Base-by-base conservation (phyloP, 2,113 vertebrate genomes). In the Sorex araneus region DNA sequence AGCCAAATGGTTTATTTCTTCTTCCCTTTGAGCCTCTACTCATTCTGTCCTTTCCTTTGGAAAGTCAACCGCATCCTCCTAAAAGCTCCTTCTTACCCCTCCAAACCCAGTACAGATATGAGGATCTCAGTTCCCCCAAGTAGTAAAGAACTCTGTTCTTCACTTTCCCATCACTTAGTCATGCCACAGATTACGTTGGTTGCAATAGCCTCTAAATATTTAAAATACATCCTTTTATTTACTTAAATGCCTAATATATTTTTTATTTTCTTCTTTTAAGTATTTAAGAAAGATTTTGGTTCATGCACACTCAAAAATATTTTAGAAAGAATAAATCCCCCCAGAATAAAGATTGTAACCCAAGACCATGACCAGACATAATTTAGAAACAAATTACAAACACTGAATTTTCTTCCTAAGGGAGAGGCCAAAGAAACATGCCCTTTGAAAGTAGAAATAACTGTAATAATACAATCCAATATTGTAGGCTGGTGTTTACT, bases 301-400 rank as follows among this genome's bases (percentile, higher is more conserved):
- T 30, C 30, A 23, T 57, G 60, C 27, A 63, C 32, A 70, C 1
- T 8, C 6, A 45, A 2, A 76, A 30, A 74, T 12, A 32, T 84
- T 77, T 77, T n/a, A 80, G 64, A 84, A 86, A 73, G 66, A 93
- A 84, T 82, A 36, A 43, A 93, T 78, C 67, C 64, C 64, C 16
- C 94, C 21, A 66, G 32, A 90, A 64, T 15, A 34, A 95, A 87
- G 78, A 84, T 79, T 60, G 28, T n/a, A 60, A 27, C 27, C 23
- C 9, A 40, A 74, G n/a, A 86, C 8, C 64, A 91, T 70, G 6
- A 81, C 4, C 1, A 73, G 54, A 60, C 28, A 18, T 82, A 76
- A 47, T 36, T 78, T n/a, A 78, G 70, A 28, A 89, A 7, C 18
- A 91, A 88, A 67, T 91, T 84, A 69, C 25, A 93, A 82, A 85